Percentiles rank a stretch among this genome's conserved stretches.
Evolutionary conservation across 2,888 invertebrate species (phyloP).

Genomic region (Drosophila mettleri): DNA sequence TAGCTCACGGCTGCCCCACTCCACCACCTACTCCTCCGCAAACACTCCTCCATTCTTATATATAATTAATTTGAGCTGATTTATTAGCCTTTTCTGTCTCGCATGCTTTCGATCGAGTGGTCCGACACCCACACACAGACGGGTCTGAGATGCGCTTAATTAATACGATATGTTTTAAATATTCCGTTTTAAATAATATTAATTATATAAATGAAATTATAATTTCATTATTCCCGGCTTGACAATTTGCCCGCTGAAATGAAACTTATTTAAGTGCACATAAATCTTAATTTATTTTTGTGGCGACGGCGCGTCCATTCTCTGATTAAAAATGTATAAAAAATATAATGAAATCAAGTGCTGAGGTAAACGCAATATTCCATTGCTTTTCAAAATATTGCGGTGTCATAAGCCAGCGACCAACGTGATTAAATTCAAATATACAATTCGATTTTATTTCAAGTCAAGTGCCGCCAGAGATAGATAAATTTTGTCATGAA

Average conservation of each 20-base stretch:
- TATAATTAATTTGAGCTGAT: slow-evolving; percentile 55
- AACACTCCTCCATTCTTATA: slow-evolving; percentile 16
- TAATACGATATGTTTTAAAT: slow-evolving; percentile 48
- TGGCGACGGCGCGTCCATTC: slow-evolving; percentile 23
- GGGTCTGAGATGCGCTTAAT: slow-evolving; percentile 12
- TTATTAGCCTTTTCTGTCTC: slow-evolving; percentile 52
- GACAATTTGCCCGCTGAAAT: slow-evolving; percentile 59
- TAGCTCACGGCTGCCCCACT: background rate
- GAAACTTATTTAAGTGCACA: slow-evolving; percentile 60
- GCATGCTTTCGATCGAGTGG: slow-evolving; percentile 18
- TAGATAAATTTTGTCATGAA: too few species aligned
- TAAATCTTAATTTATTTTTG: slow-evolving; percentile 63
- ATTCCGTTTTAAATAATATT: slow-evolving; percentile 52
- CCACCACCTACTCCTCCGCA: too few species aligned
- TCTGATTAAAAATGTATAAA: slow-evolving; percentile 35
- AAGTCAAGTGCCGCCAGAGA: background rate
- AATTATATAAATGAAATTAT: slow-evolving; percentile 49
- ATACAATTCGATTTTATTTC: slow-evolving; percentile 9
- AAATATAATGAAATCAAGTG: slow-evolving; percentile 20
- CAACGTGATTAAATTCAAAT: slow-evolving; percentile 1
- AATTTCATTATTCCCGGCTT: slow-evolving; percentile 63
- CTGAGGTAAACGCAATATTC: background rate
- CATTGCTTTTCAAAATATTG: background rate
- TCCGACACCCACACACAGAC: background rate
- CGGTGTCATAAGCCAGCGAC: background rate